Evolutionary conservation across 2,888 invertebrate genomes (phyloP).

Genomic region (Pediacus dermestoides): DNA sequence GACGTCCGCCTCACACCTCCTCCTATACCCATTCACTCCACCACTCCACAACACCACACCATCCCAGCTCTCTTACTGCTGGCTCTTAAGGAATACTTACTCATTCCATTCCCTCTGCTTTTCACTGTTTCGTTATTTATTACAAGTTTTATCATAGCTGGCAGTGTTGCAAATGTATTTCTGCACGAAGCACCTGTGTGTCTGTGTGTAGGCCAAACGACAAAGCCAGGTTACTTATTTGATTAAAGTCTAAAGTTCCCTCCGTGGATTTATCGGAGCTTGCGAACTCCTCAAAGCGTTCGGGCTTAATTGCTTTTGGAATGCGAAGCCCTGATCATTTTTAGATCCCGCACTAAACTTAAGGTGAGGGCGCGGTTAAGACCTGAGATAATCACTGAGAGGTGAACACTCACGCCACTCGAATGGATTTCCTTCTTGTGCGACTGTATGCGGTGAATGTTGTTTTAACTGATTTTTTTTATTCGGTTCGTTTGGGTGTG

Average conservation of each 20-base stretch:
- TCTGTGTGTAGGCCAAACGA: slow-evolving; percentile 16
- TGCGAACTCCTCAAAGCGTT: slow-evolving; percentile 29
- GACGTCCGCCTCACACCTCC: no score
- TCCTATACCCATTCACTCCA: no score
- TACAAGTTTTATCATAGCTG: slow-evolving; percentile 25
- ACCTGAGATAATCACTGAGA: slow-evolving; percentile 22
- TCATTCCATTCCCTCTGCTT: slow-evolving; percentile 11
- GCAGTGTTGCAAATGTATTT: slow-evolving; percentile 30
- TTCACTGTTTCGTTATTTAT: slow-evolving; percentile 21
- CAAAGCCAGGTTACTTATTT: slow-evolving; percentile 34
- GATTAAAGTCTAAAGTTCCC: slow-evolving; percentile 33
- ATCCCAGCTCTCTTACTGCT: slow-evolving; percentile 14
- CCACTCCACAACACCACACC: no score
- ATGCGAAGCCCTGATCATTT: slow-evolving; percentile 24
- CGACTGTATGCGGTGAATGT: no score
- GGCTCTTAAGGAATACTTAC: slow-evolving; percentile 12
- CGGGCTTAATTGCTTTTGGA: slow-evolving; percentile 28
- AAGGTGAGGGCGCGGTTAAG: slow-evolving; percentile 25
- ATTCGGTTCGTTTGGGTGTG: no score
- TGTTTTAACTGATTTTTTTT: no score
- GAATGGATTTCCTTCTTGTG: no score
- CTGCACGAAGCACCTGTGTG: slow-evolving; percentile 29
- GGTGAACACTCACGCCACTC: no score
- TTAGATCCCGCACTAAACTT: slow-evolving; percentile 22
- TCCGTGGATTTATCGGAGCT: slow-evolving; percentile 29